A percentile compares a stretch with the other conserved stretches of the same genome.
Conservation (phyloP, 2,113 vertebrate genomes). For the Etia nguti region DNA sequence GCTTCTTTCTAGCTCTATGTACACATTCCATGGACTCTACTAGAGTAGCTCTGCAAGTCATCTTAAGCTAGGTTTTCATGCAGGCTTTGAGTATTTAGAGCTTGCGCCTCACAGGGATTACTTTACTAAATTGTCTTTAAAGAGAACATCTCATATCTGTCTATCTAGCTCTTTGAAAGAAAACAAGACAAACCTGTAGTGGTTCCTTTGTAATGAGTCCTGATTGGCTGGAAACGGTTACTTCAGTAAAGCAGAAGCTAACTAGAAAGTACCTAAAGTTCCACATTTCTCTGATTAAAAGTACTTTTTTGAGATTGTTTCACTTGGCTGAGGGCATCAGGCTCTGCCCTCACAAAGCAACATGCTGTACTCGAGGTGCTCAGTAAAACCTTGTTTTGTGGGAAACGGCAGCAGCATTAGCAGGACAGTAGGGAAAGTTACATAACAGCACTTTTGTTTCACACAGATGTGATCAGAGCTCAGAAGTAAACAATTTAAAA, state of each 20-base stretch:
- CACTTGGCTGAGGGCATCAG: not conserved
- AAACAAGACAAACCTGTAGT: not conserved
- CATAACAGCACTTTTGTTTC: not conserved
- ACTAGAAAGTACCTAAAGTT: not conserved
- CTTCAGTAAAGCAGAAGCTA: rapidly evolving
- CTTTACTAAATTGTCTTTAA: not conserved
- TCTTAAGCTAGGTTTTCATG: not conserved
- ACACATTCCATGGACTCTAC: not conserved
- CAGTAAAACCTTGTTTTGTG: not conserved
- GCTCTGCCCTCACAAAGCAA: not conserved
- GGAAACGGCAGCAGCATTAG: not conserved
- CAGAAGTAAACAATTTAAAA: not conserved
- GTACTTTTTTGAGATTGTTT: not conserved
- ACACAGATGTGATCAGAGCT: not conserved
- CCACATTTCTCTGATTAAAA: not conserved
- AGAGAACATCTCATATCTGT: not conserved
- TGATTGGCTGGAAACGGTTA: no score
- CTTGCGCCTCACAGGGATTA: not conserved
- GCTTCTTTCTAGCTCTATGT: not conserved
- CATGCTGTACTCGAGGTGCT: not conserved
- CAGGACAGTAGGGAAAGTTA: not conserved
- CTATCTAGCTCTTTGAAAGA: not conserved
- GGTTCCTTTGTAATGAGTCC: not conserved
- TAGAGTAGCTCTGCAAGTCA: not conserved
- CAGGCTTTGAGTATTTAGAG: not conserved